Base-by-base conservation (phyloP, 2,113 vertebrate species). In the Chloropsis cyanopogon region DNA sequence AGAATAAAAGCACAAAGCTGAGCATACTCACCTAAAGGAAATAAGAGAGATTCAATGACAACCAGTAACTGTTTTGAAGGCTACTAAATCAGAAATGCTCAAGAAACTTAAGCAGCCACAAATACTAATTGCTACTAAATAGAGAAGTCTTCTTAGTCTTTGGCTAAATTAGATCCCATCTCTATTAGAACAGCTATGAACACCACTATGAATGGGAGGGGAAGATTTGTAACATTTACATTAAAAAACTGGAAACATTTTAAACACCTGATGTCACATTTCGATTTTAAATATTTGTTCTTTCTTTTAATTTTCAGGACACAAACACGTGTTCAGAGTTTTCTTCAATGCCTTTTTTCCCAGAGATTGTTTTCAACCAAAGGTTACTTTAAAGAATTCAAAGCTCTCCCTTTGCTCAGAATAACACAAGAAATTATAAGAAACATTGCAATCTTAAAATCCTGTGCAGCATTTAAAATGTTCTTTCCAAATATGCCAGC, bases 121-220 rank as follows among this genome's bases (percentile, higher is more conserved):
- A 92, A 79, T 50, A 73, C 47, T 89, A 96, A 87, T n/a, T 78
- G 56, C 37, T 87, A 53, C 75, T 87, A 96, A 91, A 95, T 10
- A 77, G 20, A 80, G 61, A 85, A 88, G 91, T 85, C 78, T 42
- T 81, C 72, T 82, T 65, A 88, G 47, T 71, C 47, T 72, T 70
- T 60, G 19, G 25, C 76, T 95, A 94, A 90, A 50, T 39, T 80
- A 77, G 73, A 91, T 85, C 82, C 77, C 0, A 2, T 11, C 44
- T 82, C 50, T 69, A 54, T 64, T 57, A 75, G 54, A 93, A 85
- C 11, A 82, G 49, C 86, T 37, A 37, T 37, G 70, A 85, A 41
- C 20, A 88, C 10, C 59, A 64, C 47, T 19, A 16, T 21, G 25
- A 88, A 79, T 13, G 18, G 19, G 9, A 88, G 8, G 19, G 14